Base-by-base conservation (phyloP, 1,140 invertebrate species). In the Centruroides sculpturatus region DNA sequence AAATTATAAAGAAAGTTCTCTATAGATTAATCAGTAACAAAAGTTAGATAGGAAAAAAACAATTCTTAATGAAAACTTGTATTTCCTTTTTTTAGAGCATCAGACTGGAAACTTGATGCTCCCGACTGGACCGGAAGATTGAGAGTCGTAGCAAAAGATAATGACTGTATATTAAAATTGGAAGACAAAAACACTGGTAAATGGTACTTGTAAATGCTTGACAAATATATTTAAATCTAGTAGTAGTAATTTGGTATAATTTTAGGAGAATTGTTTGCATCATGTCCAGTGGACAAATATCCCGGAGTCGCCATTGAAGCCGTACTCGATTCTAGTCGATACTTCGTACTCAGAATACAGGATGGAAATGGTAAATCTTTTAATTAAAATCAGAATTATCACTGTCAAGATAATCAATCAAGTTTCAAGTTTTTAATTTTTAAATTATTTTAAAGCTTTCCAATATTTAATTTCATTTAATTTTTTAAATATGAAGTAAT, bases 51-150 rank as follows among this genome's bases (percentile, higher is more conserved):
- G n/a, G n/a, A n/a, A n/a, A n/a, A n/a, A n/a, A n/a, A n/a, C n/a
- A n/a, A n/a, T n/a, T n/a, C n/a, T n/a, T n/a, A n/a, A n/a, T n/a
- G n/a, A n/a, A n/a, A n/a, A n/a, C n/a, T n/a, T n/a, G n/a, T n/a
- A n/a, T n/a, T 36, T 12, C 3, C 12, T 50, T 57, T 50, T 57
- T 61, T 5, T 72, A 97, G 94, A 78, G 95, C 95, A 66, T 90
- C 91, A 60, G 94, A 99, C 76, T 99, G 95, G 95, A 97, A 93
- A 77, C 77, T 99, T 47, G 85, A 92, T 72, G 84, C 86, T 64
- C 94, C 95, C n/a, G 86, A 93, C 69, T 98, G 93, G 93, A 93
- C 87, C 48, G 93, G 94, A 13, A 80, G 94, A 64, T 85, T 99
- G 83, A 77, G 91, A 65, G 77, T 98, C 56, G 86, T 97, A 55